Percentiles rank a stretch among this genome's conserved stretches.
phyloP scores from a whole-genome alignment of 2,797 vertebrate species.

The Falco rusticolus region DNA sequence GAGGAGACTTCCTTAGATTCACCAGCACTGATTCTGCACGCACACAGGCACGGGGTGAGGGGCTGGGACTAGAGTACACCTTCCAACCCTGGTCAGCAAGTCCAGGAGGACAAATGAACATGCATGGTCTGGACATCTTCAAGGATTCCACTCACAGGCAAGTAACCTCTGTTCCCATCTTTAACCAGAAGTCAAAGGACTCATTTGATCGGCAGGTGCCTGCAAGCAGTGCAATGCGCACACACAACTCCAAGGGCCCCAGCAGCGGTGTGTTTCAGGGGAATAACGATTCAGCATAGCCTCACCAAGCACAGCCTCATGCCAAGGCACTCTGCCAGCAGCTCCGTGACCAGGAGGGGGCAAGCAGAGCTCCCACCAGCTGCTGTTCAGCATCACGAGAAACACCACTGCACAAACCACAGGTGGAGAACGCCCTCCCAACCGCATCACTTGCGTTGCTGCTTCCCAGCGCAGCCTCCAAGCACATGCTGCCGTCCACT shows the following conservation, averaged over 20 bases:
- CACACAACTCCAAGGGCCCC: background rate
- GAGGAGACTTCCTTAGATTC: background rate
- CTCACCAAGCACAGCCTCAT: fast-evolving
- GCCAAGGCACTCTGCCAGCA: background rate
- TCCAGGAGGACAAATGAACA: background rate
- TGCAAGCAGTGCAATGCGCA: background rate
- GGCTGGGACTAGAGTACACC: too few species aligned
- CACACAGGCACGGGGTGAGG: background rate
- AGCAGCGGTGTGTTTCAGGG: background rate
- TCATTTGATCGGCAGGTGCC: background rate
- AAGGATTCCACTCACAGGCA: background rate
- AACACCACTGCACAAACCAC: background rate
- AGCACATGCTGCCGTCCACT: fast-evolving
- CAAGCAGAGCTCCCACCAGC: background rate
- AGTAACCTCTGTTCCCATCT: background rate
- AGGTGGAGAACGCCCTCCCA: background rate
- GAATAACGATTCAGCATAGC: background rate
- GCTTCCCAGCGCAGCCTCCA: background rate
- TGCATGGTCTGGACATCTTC: fast-evolving
- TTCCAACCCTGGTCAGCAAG: background rate
- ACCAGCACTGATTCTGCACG: fast-evolving
- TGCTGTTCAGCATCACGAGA: background rate
- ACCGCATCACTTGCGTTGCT: background rate
- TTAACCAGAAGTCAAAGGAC: background rate
- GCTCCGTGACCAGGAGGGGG: background rate